phyloP scores from a whole-genome alignment of 2,797 vertebrate genomes.

The Gymnocypris eckloni region DNA sequence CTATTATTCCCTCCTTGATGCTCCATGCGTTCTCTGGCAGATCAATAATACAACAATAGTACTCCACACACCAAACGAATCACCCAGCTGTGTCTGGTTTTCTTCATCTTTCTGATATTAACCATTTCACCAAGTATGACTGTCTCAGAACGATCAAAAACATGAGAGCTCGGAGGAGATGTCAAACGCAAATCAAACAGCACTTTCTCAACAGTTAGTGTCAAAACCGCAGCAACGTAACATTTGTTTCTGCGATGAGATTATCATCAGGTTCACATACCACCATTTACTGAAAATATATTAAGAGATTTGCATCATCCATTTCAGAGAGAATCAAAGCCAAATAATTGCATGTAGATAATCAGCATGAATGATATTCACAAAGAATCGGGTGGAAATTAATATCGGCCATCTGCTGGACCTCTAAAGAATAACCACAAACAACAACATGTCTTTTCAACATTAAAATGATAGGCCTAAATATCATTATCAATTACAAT shows the following conservation, averaged over 20 bases:
- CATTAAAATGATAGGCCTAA: not conserved
- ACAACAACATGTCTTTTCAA: not conserved
- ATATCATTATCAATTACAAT: not conserved
- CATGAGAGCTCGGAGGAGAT: not conserved
- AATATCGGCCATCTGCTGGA: not conserved
- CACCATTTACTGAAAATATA: not conserved
- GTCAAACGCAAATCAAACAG: not conserved
- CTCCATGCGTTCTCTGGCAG: constrained; percentile 33
- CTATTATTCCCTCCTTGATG: constrained; percentile 39
- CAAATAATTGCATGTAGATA: not conserved
- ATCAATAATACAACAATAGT: constrained; percentile 56
- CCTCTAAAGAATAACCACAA: not conserved
- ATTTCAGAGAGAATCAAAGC: not conserved
- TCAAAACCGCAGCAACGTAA: not conserved
- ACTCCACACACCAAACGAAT: constrained; percentile 52
- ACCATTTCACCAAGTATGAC: constrained; percentile 11
- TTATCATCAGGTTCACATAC: not conserved
- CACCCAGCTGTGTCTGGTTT: constrained; percentile 33
- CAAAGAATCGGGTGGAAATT: not conserved
- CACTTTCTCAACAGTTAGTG: not conserved
- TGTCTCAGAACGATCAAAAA: not conserved
- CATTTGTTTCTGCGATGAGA: not conserved
- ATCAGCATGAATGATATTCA: not conserved
- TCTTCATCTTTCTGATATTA: constrained; percentile 35
- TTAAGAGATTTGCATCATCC: not conserved